Conservation (phyloP, 37 sponge, comb jelly and placozoan species). For the Oscarella lobularis region DNA sequence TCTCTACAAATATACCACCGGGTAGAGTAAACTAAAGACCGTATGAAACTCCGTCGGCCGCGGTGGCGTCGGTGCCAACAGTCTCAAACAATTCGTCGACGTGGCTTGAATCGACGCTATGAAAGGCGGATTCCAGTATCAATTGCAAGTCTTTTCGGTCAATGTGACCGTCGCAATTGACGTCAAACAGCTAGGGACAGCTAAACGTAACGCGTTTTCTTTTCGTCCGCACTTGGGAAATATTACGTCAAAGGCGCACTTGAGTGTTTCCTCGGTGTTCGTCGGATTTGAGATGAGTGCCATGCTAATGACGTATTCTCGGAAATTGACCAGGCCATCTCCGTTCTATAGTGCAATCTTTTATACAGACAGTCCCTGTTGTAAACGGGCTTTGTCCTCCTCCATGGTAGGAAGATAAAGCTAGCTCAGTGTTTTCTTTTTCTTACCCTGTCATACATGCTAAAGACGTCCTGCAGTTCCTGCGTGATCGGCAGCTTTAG, state of each 20-base stretch:
- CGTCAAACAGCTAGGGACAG: not conserved
- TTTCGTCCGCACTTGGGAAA: no score
- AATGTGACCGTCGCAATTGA: not conserved
- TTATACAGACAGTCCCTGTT: no score
- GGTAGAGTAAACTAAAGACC: no score
- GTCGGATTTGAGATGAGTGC: not conserved
- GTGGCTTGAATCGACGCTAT: not conserved
- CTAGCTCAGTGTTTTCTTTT: no score
- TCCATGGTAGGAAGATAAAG: no score
- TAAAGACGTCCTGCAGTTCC: not conserved
- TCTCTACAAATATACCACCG: no score
- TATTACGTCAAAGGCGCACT: not conserved
- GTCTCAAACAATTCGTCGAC: not conserved
- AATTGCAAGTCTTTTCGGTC: not conserved
- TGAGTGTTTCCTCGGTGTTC: not conserved
- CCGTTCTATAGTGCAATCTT: not conserved
- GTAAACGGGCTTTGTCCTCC: no score
- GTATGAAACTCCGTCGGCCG: no score
- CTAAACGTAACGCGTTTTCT: no score
- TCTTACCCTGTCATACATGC: not conserved
- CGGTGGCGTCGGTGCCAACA: not conserved
- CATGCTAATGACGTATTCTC: not conserved
- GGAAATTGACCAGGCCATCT: not conserved
- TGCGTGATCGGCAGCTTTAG: not conserved
- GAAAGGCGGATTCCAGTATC: not conserved